Percentiles rank a stretch among this genome's conserved stretches.
Evolutionary conservation across 2,113 vertebrate species (phyloP).

Genomic region (Corydoras maculifer): DNA sequence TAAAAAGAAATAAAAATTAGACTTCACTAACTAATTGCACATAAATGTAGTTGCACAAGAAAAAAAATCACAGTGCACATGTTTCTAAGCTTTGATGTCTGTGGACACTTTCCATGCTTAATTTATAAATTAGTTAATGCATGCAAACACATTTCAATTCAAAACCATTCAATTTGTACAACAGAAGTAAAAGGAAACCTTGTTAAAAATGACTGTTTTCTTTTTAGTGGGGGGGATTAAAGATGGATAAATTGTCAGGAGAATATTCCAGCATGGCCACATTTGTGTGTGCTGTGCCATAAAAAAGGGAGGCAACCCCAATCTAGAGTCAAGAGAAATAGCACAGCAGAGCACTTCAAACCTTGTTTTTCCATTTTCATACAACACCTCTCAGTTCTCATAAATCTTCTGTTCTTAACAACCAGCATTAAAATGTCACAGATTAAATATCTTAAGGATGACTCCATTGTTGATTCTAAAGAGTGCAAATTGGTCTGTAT

Average conservation of each 20-base stretch:
- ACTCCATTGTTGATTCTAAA: slow-evolving; percentile 50
- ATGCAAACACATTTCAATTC: too few relatives aligned
- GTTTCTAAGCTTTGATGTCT: too few relatives aligned
- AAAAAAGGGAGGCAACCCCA: slow-evolving; percentile 23
- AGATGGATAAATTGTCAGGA: slow-evolving; percentile 2
- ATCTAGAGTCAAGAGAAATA: slow-evolving; percentile 11
- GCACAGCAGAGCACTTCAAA: slow-evolving; percentile 32
- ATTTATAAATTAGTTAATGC: too few relatives aligned
- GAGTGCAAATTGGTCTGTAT: slow-evolving; percentile 45
- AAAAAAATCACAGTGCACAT: too few relatives aligned
- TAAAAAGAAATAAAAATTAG: too few relatives aligned
- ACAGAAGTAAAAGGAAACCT: too few relatives aligned
- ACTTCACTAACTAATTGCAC: too few relatives aligned
- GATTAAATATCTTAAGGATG: slow-evolving; percentile 56
- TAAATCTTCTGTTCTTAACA: slow-evolving; percentile 59
- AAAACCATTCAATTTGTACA: too few relatives aligned
- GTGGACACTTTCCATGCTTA: too few relatives aligned
- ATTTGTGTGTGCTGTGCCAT: slow-evolving; percentile 22
- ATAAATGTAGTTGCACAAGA: too few relatives aligned
- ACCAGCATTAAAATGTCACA: slow-evolving; percentile 54
- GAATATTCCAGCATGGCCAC: slow-evolving; percentile 17
- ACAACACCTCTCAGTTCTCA: slow-evolving; percentile 52
- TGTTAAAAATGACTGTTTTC: too few relatives aligned
- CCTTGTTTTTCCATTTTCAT: slow-evolving; percentile 58
- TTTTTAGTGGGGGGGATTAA: not conserved